Conservation (phyloP, 2,888 invertebrate species). For the Andrena minutula region DNA sequence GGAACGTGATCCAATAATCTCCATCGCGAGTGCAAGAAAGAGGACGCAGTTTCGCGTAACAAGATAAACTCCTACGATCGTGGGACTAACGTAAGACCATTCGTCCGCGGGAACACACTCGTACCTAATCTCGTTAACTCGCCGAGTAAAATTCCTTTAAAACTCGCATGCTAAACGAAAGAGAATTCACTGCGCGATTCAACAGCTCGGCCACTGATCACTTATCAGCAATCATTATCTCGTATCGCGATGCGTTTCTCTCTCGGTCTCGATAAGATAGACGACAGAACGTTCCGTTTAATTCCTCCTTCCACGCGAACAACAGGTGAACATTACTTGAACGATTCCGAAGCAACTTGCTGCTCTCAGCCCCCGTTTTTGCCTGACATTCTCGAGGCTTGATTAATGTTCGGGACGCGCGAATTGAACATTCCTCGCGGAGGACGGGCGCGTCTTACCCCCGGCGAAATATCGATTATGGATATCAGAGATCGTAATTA, state of each 20-base stretch:
- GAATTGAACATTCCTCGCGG: conserved; percentile 43
- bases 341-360: conserved; percentile 14
- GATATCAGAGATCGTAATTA: conserved; percentile 62
- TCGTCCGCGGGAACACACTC: conserved; percentile 31
- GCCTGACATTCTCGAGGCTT: conserved; percentile 14
- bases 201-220: background rate
- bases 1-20: conserved; percentile 34
- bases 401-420: conserved; percentile 53
- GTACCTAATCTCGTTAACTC: conserved; percentile 8
- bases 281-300: conserved; percentile 6
- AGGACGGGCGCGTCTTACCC: background rate
- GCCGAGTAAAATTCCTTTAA: background rate
- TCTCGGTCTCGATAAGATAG: conserved; percentile 52
- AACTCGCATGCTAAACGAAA: background rate
- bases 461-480: conserved; percentile 45
- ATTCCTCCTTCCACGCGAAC: conserved; percentile 25
- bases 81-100: conserved; percentile 51
- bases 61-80: conserved; percentile 55
- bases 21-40: conserved; percentile 3
- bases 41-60: conserved; percentile 25
- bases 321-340: conserved; percentile 47
- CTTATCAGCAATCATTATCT: background rate
- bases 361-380: background rate
- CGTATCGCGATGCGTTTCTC: background rate
- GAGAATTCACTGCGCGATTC: background rate